Evolutionary conservation across 2,888 invertebrate species (phyloP).

Genomic region (Oscheius sp.): DNA sequence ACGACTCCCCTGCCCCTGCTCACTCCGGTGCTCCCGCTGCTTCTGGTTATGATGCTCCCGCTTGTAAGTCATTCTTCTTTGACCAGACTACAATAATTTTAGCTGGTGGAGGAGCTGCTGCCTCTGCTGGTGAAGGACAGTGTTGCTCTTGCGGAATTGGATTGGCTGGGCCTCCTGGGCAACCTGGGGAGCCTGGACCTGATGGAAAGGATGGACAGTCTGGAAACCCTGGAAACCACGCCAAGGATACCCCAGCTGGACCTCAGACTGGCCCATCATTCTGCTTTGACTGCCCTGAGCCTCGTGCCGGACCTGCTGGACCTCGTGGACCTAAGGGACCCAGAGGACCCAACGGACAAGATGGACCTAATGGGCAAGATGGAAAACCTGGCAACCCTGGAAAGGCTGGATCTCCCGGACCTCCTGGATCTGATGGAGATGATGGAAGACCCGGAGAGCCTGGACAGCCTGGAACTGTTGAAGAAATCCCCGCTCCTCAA

Average conservation of each 20-base stretch:
- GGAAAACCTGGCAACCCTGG: constrained; percentile 25
- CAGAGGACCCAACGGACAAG: constrained; percentile 14
- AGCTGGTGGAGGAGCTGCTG: background rate
- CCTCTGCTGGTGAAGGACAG: constrained; percentile 32
- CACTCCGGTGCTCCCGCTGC: constrained; percentile 8
- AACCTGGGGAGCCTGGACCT: constrained; percentile 19
- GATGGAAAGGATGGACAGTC: constrained; percentile 28
- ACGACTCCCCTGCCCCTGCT: constrained; percentile 25
- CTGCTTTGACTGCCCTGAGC: constrained; percentile 31
- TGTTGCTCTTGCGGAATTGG: constrained; percentile 54
- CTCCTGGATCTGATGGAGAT: constrained; percentile 21
- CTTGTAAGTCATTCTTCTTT: too few relatives aligned
- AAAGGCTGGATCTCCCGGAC: constrained; percentile 7
- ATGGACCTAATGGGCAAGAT: constrained; percentile 15
- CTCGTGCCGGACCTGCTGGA: constrained; percentile 25
- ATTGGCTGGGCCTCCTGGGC: constrained; percentile 41
- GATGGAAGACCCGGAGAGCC: constrained; percentile 42
- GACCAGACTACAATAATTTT: too few relatives aligned
- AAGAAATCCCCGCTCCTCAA: constrained; percentile 28
- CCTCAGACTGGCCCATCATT: constrained; percentile 11
- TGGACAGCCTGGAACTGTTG: constrained; percentile 47
- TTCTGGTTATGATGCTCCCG: constrained; percentile 17
- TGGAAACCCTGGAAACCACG: constrained; percentile 21
- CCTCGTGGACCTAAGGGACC: constrained; percentile 30
- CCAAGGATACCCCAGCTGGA: background rate